Evolutionary conservation across 2,888 invertebrate species (phyloP).

Genomic region (Eupithecia tripunctaria): DNA sequence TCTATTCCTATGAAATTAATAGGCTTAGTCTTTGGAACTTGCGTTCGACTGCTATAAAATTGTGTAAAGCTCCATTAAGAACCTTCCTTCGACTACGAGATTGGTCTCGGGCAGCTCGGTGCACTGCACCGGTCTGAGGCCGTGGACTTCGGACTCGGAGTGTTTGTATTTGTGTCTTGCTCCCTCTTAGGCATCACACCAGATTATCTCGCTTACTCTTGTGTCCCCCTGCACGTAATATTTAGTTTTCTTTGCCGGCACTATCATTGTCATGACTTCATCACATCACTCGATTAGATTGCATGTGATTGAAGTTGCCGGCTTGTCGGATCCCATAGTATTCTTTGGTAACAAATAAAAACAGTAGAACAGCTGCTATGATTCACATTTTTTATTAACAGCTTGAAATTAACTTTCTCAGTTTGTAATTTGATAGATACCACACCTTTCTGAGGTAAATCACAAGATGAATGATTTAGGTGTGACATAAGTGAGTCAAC

Average conservation of each 20-base stretch:
- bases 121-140: conserved; percentile 51
- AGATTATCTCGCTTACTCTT: conserved; percentile 52
- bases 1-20: background rate
- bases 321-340: conserved; percentile 28
- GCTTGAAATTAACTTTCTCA: background rate
- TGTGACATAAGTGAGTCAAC: background rate
- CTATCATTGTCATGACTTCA: conserved; percentile 68
- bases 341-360: conserved; percentile 29
- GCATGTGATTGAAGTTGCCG: conserved; percentile 59
- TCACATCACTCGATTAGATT: conserved; percentile 61
- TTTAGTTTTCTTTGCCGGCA: conserved; percentile 42
- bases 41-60: conserved; percentile 7
- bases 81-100: conserved; percentile 21
- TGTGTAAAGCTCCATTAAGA: conserved; percentile 20
- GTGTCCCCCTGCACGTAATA: conserved; percentile 43
- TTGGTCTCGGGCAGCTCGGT: conserved; percentile 41
- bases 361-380: conserved; percentile 20
- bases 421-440: background rate
- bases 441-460: background rate
- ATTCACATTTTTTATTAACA: conserved; percentile 11
- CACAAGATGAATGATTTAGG: background rate
- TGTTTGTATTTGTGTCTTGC: conserved; percentile 73
- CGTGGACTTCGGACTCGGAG: conserved; percentile 75
- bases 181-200: conserved; percentile 55
- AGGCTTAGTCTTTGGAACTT: background rate